Evolutionary conservation across 1,140 invertebrate genomes (phyloP).

Genomic region (Brachionus rotundiformis): DNA sequence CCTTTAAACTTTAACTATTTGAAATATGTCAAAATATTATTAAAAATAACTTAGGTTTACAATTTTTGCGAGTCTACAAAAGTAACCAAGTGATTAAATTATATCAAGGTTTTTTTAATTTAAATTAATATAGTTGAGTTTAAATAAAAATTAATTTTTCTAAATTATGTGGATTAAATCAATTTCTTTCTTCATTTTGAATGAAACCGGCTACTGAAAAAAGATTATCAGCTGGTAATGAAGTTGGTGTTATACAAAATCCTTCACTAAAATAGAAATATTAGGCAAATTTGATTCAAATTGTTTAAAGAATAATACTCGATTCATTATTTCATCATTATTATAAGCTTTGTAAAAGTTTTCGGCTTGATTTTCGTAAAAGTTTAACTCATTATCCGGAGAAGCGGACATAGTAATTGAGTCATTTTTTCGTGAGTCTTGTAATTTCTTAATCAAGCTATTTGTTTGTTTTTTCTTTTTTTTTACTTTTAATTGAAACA

Average conservation of each 20-base stretch:
- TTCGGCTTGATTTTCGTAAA: constrained; percentile 11
- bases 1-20: no score
- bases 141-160: constrained; percentile 32
- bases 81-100: neutral
- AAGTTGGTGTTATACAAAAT: constrained; percentile 25
- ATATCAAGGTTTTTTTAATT: neutral
- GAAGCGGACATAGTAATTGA: neutral
- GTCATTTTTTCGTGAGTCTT: constrained; percentile 20
- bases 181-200: constrained; percentile 29
- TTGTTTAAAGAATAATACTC: constrained; percentile 14
- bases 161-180: constrained; percentile 11
- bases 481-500: neutral
- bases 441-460: constrained; percentile 18
- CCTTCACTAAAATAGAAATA: neutral
- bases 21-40: constrained; percentile 2
- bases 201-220: constrained; percentile 9
- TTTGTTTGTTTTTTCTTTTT: neutral
- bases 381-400: constrained; percentile 11
- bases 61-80: neutral
- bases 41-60: neutral
- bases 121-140: neutral
- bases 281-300: constrained; percentile 18
- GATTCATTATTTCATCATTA: constrained; percentile 9
- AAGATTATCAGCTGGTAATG: neutral
- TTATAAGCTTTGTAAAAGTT: neutral